phyloP scores from a whole-genome alignment of 1,140 invertebrate species.

The Cherax quadricarinatus region DNA sequence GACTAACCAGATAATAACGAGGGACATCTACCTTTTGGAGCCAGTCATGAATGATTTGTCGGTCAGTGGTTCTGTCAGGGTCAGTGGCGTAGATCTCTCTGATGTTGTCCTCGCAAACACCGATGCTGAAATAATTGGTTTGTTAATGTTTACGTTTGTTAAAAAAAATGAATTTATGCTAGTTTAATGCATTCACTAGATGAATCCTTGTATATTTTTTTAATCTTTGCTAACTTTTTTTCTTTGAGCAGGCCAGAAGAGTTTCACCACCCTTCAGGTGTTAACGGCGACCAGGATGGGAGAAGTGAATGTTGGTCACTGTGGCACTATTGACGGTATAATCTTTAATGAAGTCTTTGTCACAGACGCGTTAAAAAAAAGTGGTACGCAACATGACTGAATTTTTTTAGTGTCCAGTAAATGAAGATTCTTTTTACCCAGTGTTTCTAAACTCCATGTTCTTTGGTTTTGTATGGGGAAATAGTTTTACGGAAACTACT shows the following conservation, averaged over 20 bases:
- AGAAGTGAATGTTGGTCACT: slow-evolving; percentile 4
- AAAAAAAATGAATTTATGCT: too few species aligned
- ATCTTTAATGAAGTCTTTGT: slow-evolving; percentile 19
- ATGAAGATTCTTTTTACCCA: too few species aligned
- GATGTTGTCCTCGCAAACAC: background rate
- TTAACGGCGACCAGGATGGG: background rate
- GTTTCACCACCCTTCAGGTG: background rate
- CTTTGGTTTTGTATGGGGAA: too few species aligned
- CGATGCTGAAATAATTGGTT: background rate
- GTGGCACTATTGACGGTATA: background rate
- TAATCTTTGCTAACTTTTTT: background rate
- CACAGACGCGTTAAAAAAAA: slow-evolving; percentile 4
- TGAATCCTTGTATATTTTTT: too few species aligned
- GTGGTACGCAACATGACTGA: background rate
- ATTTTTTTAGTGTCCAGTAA: too few species aligned
- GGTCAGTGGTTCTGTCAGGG: background rate
- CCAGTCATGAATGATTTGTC: background rate
- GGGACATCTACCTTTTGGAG: background rate
- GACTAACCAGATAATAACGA: background rate
- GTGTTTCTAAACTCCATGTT: too few species aligned
- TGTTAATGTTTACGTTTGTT: background rate
- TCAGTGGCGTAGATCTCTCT: background rate
- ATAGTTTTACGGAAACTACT: too few species aligned
- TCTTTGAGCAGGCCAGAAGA: slow-evolving; percentile 2
- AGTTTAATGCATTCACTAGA: too few species aligned